Percentiles rank a stretch among this genome's conserved stretches.
phyloP scores from a whole-genome alignment of 2,113 vertebrate species.

The Boleophthalmus pectinirostris region DNA sequence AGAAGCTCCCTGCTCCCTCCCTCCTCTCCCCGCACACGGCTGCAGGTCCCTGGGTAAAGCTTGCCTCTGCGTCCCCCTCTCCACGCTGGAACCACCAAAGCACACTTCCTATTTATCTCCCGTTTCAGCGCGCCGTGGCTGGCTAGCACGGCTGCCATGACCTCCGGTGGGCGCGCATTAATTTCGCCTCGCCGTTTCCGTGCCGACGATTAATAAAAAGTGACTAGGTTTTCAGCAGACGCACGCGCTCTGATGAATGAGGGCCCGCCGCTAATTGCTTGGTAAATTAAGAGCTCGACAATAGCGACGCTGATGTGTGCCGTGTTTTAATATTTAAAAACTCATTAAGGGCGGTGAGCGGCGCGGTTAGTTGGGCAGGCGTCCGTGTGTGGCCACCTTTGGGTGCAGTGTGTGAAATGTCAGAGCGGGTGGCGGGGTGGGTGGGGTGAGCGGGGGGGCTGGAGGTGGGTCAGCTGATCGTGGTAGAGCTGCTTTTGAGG shows the following conservation, averaged over 20 bases:
- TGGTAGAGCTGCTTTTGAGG: constrained; percentile 32
- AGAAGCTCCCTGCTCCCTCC: constrained; percentile 74
- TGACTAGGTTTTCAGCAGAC: constrained; percentile 90
- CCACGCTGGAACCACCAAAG: constrained; percentile 77
- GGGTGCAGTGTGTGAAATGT: constrained; percentile 58
- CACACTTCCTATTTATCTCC: constrained; percentile 69
- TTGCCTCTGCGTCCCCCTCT: constrained; percentile 77
- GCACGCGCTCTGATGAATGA: constrained; percentile 97
- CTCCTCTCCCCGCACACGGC: constrained; percentile 52
- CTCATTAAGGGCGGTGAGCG: constrained; percentile 90
- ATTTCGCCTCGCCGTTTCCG: constrained; percentile 91
- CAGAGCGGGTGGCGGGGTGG: constrained; percentile 18
- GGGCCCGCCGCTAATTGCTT: constrained; percentile 96
- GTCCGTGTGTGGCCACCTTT: constrained; percentile 61
- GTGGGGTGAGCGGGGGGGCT: too few relatives aligned
- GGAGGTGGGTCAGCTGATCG: constrained; percentile 31
- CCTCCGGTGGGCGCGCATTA: constrained; percentile 91
- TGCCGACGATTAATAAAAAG: constrained; percentile 98
- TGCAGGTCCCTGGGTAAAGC: constrained; percentile 63
- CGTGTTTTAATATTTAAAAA: constrained; percentile 98
- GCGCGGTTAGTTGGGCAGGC: constrained; percentile 84
- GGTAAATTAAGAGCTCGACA: constrained; percentile 98
- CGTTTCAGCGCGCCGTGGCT: constrained; percentile 49
- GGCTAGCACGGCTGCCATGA: constrained; percentile 77
- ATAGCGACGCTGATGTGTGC: constrained; percentile 88